Evolutionary conservation across 2,888 invertebrate genomes (phyloP).

Genomic region (Drosophila putrida): DNA sequence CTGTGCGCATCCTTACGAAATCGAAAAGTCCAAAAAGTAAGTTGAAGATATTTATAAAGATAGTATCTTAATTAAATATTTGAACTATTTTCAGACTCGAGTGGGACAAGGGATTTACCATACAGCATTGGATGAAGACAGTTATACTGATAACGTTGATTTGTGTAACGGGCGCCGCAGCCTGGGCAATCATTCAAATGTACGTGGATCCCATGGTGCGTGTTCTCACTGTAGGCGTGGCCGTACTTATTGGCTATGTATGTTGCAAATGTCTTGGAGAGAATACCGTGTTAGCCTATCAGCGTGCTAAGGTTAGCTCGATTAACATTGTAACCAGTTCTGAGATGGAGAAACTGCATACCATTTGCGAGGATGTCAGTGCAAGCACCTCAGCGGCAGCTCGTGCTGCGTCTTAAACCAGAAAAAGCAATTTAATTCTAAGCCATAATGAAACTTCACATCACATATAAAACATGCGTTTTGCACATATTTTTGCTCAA

Average conservation of each 20-base stretch:
- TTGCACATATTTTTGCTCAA: conserved; percentile 73
- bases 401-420: conserved; percentile 50
- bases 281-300: conserved; percentile 95
- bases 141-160: conserved; percentile 92
- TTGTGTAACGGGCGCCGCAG: conserved; percentile 91
- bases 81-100: conserved; percentile 87
- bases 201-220: conserved; percentile 91
- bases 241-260: conserved; percentile 93
- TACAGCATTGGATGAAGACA: conserved; percentile 94
- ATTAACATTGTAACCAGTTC: conserved; percentile 89
- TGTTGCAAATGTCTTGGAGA: conserved; percentile 94
- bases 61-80: background rate
- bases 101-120: conserved; percentile 94
- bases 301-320: conserved; percentile 95
- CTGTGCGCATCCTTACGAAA: conserved; percentile 93
- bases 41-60: conserved; percentile 36
- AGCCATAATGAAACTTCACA: conserved; percentile 41
- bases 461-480: conserved; percentile 41
- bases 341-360: conserved; percentile 84
- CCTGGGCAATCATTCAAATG: conserved; percentile 93
- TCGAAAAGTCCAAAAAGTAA: conserved; percentile 90
- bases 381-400: conserved; percentile 60
- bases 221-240: conserved; percentile 92
- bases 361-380: conserved; percentile 84
- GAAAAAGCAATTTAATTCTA: conserved; percentile 3